phyloP scores from a whole-genome alignment of 1,140 invertebrate genomes.

The Panagrolaimus sp. region DNA sequence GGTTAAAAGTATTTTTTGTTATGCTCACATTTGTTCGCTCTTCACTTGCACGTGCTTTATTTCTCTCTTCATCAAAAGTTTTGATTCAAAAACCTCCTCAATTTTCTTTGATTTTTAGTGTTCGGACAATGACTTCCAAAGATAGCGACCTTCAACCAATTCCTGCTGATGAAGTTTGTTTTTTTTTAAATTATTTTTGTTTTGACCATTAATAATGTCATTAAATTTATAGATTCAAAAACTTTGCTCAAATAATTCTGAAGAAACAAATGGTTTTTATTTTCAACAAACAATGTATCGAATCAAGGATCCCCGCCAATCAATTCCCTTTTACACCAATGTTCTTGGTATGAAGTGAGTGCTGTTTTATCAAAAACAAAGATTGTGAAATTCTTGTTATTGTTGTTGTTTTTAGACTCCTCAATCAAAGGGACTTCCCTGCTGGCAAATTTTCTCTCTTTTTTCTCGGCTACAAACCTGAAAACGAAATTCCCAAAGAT shows the following conservation, averaged over 20 bases:
- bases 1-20: too few species aligned
- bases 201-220: background rate
- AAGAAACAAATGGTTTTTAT: conserved; percentile 70
- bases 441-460: conserved; percentile 83
- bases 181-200: conserved; percentile 59
- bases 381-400: background rate
- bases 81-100: too few species aligned
- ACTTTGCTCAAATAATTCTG: conserved; percentile 33
- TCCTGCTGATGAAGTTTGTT: conserved; percentile 1
- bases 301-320: conserved; percentile 77
- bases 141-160: background rate
- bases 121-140: conserved; percentile 4
- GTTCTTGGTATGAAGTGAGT: conserved; percentile 77
- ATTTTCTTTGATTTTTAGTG: background rate
- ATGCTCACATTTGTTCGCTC: too few species aligned
- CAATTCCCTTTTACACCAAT: conserved; percentile 81
- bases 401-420: conserved; percentile 69
- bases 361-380: background rate
- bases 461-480: conserved; percentile 83
- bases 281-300: conserved; percentile 94
- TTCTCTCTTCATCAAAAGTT: too few species aligned
- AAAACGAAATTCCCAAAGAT: conserved; percentile 69
- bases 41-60: too few species aligned
- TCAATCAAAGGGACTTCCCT: conserved; percentile 81
- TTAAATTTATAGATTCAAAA: conserved; percentile 30